These are phyloP conservation scores for Drosophila buzzatii DNA, from an alignment of 2,888 invertebrate species.

Conservation along the genomic window DNA sequence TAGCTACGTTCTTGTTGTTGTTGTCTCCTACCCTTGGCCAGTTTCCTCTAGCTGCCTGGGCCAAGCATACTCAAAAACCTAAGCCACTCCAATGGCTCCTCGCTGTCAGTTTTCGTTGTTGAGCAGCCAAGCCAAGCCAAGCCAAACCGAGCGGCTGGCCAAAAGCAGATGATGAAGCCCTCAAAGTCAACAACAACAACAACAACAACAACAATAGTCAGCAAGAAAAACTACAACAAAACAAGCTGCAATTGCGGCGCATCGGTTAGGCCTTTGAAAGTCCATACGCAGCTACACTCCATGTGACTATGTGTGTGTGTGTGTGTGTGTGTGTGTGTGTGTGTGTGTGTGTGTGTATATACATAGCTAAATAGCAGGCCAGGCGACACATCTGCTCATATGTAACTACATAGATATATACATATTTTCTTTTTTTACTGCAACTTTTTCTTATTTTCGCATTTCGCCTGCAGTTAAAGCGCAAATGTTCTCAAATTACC, in stretches of 20 bases:
- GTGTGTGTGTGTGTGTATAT: constrained; percentile 13
- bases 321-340: not conserved
- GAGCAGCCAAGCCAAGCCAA: constrained; percentile 53
- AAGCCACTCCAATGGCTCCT: constrained; percentile 76
- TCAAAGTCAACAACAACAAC: constrained; percentile 81
- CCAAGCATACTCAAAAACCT: constrained; percentile 75
- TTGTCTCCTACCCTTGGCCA: constrained; percentile 71
- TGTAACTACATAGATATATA: constrained; percentile 28
- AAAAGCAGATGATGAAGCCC: constrained; percentile 84
- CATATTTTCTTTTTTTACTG: constrained; percentile 43
- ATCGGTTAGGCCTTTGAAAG: constrained; percentile 83
- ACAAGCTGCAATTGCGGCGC: constrained; percentile 62
- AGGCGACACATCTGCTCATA: constrained; percentile 74
- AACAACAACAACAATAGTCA: constrained; percentile 37
- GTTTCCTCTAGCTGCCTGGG: constrained; percentile 63
- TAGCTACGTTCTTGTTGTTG: constrained; percentile 16
- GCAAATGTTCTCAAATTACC: constrained; percentile 83
- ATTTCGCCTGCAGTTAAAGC: constrained; percentile 71
- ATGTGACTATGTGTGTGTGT: constrained; percentile 4
- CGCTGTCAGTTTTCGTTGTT: constrained; percentile 75
- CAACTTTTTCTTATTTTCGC: constrained; percentile 54
- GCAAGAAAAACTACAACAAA: constrained; percentile 49
- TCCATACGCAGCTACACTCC: constrained; percentile 49
- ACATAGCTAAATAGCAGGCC: constrained; percentile 37
- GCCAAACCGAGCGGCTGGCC: constrained; percentile 64